A percentile compares a stretch with the other conserved stretches of the same genome.
Evolutionary conservation across 1,140 invertebrate genomes (phyloP).

Genomic region (Condylostylus longicornis): DNA sequence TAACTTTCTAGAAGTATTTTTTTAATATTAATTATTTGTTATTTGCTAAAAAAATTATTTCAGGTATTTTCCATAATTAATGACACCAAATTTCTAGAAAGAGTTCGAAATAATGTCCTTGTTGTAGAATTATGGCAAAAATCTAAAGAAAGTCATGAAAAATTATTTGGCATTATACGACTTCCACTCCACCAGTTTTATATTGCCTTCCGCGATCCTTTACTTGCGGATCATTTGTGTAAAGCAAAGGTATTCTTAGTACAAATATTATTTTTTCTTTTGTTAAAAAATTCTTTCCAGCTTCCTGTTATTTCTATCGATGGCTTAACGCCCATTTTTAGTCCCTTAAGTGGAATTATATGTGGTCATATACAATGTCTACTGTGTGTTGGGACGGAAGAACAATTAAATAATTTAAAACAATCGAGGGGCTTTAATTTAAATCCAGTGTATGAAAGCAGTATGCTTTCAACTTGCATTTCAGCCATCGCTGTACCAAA

Average conservation of each 20-base stretch:
- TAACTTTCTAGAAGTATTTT: constrained; percentile 15
- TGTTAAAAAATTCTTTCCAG: constrained; percentile 17
- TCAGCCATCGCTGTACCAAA: too few relatives aligned
- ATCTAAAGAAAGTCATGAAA: constrained; percentile 16
- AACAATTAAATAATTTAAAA: constrained; percentile 41
- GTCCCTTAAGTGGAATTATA: constrained; percentile 30
- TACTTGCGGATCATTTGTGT: constrained; percentile 37
- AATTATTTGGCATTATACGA: constrained; percentile 37
- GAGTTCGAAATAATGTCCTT: constrained; percentile 40
- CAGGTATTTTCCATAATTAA: constrained; percentile 40
- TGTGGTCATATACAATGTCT: constrained; percentile 39
- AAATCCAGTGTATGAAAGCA: constrained; percentile 9
- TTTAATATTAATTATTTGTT: neutral
- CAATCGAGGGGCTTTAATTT: constrained; percentile 32
- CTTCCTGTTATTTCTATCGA: constrained; percentile 44
- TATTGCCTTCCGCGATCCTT: constrained; percentile 40
- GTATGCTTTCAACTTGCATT: neutral
- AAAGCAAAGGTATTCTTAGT: constrained; percentile 21
- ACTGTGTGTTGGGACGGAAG: constrained; percentile 41
- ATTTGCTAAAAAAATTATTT: constrained; percentile 6
- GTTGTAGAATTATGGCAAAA: constrained; percentile 37
- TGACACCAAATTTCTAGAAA: constrained; percentile 37
- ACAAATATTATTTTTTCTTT: neutral
- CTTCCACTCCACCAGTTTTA: constrained; percentile 43
- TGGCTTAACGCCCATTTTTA: constrained; percentile 38